Evolutionary conservation across 1,140 invertebrate genomes (phyloP), one percentile per base, ranked within the genome.

Genomic region (Saccostrea glomerata): DNA sequence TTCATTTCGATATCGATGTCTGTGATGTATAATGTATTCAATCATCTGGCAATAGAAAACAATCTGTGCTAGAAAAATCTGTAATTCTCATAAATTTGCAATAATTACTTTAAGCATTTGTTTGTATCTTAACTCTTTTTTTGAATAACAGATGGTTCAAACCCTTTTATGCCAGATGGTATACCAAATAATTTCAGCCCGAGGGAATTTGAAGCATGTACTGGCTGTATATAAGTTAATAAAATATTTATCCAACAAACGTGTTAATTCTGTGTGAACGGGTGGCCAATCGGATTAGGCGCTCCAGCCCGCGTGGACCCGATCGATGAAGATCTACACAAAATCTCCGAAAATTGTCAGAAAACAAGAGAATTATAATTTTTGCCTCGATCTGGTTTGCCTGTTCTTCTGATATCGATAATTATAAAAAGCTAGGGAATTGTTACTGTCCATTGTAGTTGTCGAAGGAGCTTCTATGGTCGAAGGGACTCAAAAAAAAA

Each of bases 341-440:
- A 77, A 30, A 77, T 77, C 25, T 77, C 70, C 70, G 70, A 77
- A 77, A 77, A 77, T 77, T 77, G 70, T 30, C 70, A 77, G 70
- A 77, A 77, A 77, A 77, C 70, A 77, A 77, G 70, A 77, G 70
- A 77, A 77, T 77, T 77, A 77, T 77, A 77, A 77, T 77, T 77
- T 77, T 30, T 77, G 70, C 70, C 70, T 77, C 70, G 70, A 77
- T 77, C 70, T 77, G 70, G 30, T 30, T 47, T 36, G 70, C 30
- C 70, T 30, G 70, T 77, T 77, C 70, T 30, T 77, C 70, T 30
- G 70, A 30, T 77, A 77, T 77, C 70, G 70, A 77, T 40, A 77
- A 77, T 77, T 77, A 77, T 77, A 77, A 77, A 77, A 77, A 73
- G 66, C 66, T 25, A 73, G 70, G 70, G 70, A 30, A 36, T 77